Evolutionary conservation across 2,113 vertebrate species (phyloP), one percentile per base, ranked within the genome.

Genomic region (Dicerorhinus sumatrensis): DNA sequence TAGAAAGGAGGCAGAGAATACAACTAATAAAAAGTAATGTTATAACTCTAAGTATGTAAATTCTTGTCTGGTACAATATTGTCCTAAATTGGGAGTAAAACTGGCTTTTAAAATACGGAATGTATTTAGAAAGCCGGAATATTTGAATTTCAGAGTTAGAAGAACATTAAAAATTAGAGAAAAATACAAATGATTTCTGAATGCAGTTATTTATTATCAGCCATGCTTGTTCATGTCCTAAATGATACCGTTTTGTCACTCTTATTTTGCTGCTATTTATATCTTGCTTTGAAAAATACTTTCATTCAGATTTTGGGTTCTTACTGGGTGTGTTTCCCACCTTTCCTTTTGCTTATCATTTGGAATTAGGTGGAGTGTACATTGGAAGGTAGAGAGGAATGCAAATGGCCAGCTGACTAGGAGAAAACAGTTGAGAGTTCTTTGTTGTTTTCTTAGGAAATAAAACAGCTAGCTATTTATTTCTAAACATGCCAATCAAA

Each of bases 381-480:
- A 33, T 67, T 62, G 56, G 33, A 96, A 92, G 39, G 54, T 67
- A 89, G 79, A 76, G 6, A 36, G n/a, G 17, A 80, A 20, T 39
- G 12, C 7, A 33, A 89, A 62, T 21, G 31, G 21, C 51, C 46
- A 79, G 4, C 33, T 29, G 51, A 79, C 16, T 48, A 83, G 5
- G 7, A 96, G 31, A 54, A 82, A 72, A 76, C 3, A 83, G 25
- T 67, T 67, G 17, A 87, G 75, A 18, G 4, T 25, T 90, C 23
- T 81, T 79, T 93, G 42, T 89, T 83, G 23, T 82, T 82, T 70
- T 69, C 46, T 46, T 91, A 81, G 75, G 69, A 92, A 80, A 84
- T 94, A 67, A 94, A 95, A 80, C n/a, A 81, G 7, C n/a, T 67
- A 60, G 31, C 25, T 54, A 8, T 89, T 91, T 95, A 54, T 91